Evolutionary conservation across 2,888 invertebrate genomes (phyloP), one percentile per base, ranked within the genome.

Genomic region (Idaea biselata): DNA sequence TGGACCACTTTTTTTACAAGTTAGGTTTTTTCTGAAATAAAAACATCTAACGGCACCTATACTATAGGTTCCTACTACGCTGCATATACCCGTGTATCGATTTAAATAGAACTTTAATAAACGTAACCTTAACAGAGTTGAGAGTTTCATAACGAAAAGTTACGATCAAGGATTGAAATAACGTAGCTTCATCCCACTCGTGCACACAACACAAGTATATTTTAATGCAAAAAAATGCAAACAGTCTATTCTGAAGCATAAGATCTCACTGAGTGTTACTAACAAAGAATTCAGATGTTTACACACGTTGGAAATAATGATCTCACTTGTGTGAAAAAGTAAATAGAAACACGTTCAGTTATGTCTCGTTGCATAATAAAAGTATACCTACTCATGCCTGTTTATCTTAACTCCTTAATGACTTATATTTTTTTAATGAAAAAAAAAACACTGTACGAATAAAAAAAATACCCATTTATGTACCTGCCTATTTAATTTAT

Each of bases 231-330:
- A 60, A 63, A 62, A 31, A 54, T 62, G 58, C 16, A 44, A 44
- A 44, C 14, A 44, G 59, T 60, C 57, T 59, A 60, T 63, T 66
- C 63, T 61, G 66, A 67, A 65, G 62, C 53, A 65, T 68, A 53
- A 62, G 56, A 67, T 63, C 60, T 61, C 58, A 59, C 25, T 44
- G 11, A 55, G 44, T 60, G 56, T 61, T 61, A 64, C 61, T 62
- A 66, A 60, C 59, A 16, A 54, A 55, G 56, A 65, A 60, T 65
- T 59, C 58, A 17, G 53, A 58, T 67, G 65, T 68, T 68, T 70
- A 65, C 44, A 8, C 44, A 14, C 44, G 44, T 44, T 44, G 44
- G 11, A 44, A 44, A 44, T 44, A 44, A 44, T 44, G 44, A 44
- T 44, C 44, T 44, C 25, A 25, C 25, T 3, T 3, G 25, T 44